Conservation (phyloP, 2,113 vertebrate genomes). For the Pollimyrus isidori region DNA sequence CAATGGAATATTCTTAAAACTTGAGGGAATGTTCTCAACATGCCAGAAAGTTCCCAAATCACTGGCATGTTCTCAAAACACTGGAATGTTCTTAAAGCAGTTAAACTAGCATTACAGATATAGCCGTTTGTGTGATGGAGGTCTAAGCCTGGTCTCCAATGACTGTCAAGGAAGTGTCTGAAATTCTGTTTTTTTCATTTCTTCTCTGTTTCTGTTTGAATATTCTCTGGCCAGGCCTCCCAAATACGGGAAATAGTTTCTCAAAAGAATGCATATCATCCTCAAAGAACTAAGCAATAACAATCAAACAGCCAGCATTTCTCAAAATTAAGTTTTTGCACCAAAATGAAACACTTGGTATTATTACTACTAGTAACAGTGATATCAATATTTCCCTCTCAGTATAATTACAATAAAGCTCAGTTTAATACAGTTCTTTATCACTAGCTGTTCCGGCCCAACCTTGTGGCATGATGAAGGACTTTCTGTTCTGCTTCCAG, state of each 20-base stretch:
- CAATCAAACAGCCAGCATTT: background rate
- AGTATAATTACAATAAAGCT: background rate
- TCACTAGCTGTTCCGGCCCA: background rate
- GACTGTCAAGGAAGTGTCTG: background rate
- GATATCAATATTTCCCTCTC: too few relatives aligned
- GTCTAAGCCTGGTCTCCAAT: too few relatives aligned
- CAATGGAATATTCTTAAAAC: too few relatives aligned
- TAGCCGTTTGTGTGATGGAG: background rate
- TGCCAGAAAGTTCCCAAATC: too few relatives aligned
- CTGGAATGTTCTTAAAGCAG: background rate
- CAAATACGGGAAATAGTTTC: background rate
- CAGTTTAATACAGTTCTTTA: background rate
- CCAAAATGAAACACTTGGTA: background rate
- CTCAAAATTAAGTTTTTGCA: background rate
- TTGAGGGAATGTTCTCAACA: too few relatives aligned
- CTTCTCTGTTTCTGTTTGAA: background rate
- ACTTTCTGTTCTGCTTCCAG: slow-evolving; percentile 44
- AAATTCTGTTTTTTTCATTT: background rate
- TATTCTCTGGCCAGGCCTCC: background rate
- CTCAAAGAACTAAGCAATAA: background rate
- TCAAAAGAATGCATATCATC: background rate
- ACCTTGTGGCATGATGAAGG: too few relatives aligned
- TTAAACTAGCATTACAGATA: background rate
- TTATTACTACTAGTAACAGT: background rate
- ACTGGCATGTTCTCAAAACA: background rate